Evolutionary conservation across 2,113 vertebrate species (phyloP), one percentile per base, ranked within the genome.

Genomic region (Machaerirhynchus nigripectus): DNA sequence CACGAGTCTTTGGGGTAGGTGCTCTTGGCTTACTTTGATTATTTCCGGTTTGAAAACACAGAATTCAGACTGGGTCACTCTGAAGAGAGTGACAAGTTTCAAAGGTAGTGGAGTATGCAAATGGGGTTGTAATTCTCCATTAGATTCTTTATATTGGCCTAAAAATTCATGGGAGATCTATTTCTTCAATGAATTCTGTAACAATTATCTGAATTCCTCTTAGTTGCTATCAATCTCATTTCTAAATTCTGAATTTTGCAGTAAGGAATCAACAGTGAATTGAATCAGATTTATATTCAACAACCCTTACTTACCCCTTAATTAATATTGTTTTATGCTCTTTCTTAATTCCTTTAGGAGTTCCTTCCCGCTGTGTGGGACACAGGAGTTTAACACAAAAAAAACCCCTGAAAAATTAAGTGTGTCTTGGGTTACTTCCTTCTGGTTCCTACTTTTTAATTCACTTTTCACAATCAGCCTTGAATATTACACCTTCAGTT

Each of bases 401-500:
- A 60, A 39, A 15, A 37, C n/a, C n/a, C n/a, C n/a, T n/a, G 11
- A 37, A 40, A 59, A 33, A 77, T 44, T 24, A 56, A 71, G 15
- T 5, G 16, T 65, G 7, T 42, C 44, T 81, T 49, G 21, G 12
- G 7, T 86, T 90, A 64, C n/a, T 78, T 95, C 75, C n/a, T 87
- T 82, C 30, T 71, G 31, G 6, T 87, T 91, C 42, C 22, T 91
- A 37, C 53, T 59, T 83, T 83, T 89, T 60, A 57, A 89, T 91
- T 93, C 50, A 46, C 35, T 84, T 94, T 89, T 91, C 47, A 60
- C 46, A 70, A 47, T 64, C 78, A 83, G 39, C 67, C 46, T 63
- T 84, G 55, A 95, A 76, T 92, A 85, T 70, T 95, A 65, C n/a
- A 75, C 56, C 55, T 70, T 80, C 35, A 82, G 94, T 88, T 85